phyloP scores from a whole-genome alignment of 37 sponge, comb jelly and placozoan species.

The Lycopodina hypogea region DNA sequence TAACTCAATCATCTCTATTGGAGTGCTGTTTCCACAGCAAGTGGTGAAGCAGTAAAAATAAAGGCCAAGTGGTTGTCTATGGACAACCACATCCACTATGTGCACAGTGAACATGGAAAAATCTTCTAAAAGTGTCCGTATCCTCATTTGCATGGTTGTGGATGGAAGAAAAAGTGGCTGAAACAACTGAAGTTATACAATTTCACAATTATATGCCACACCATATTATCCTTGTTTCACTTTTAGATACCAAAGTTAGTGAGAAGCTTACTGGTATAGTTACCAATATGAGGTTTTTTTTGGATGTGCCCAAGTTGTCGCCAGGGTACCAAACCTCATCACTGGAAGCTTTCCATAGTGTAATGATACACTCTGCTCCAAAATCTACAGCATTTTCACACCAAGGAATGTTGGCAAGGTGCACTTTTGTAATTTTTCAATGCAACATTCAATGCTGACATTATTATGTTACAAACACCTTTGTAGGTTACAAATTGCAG shows the following conservation, averaged over 20 bases:
- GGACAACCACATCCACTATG: constrained; percentile 51
- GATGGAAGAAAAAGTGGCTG: constrained; percentile 40
- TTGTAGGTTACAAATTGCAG: constrained; percentile 32
- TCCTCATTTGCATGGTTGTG: constrained; percentile 11
- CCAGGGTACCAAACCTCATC: constrained; percentile 55
- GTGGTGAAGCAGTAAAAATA: background rate
- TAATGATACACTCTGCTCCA: constrained; percentile 74
- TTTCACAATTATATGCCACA: too few relatives aligned
- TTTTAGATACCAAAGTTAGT: constrained; percentile 62
- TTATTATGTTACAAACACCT: too few relatives aligned
- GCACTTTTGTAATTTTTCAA: too few relatives aligned
- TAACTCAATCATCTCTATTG: constrained; percentile 60
- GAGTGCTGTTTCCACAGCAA: constrained; percentile 17
- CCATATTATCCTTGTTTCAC: too few relatives aligned
- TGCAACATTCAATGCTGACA: too few relatives aligned
- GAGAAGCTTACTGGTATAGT: constrained; percentile 36
- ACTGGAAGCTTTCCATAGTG: constrained; percentile 71
- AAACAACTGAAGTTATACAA: constrained; percentile 33
- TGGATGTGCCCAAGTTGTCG: constrained; percentile 27
- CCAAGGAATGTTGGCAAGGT: constrained; percentile 41
- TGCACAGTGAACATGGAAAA: background rate
- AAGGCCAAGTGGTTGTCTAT: background rate
- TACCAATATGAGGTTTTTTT: background rate
- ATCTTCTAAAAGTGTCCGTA: constrained; percentile 6
- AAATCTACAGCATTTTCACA: constrained; percentile 54